phyloP scores from a whole-genome alignment of 2,113 vertebrate genomes.

The Sebastes schlegelii region DNA sequence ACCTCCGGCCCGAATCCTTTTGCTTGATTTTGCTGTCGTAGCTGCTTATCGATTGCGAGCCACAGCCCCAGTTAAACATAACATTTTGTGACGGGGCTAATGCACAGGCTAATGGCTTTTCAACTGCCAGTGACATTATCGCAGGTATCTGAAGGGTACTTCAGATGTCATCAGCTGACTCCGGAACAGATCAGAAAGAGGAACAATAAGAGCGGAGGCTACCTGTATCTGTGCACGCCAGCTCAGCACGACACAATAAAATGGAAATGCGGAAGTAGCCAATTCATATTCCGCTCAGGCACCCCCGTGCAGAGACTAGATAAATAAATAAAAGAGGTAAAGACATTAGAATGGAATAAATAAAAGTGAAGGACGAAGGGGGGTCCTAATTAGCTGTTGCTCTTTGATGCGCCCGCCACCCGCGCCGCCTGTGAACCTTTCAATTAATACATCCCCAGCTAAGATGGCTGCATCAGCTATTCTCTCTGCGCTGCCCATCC shows the following conservation, averaged over 20 bases:
- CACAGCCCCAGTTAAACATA: conserved; percentile 30
- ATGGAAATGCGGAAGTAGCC: conserved; percentile 17
- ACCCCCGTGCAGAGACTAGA: conserved; percentile 38
- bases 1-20: conserved; percentile 35
- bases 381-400: conserved; percentile 81
- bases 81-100: conserved; percentile 44
- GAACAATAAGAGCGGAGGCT: conserved; percentile 33
- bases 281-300: conserved; percentile 73
- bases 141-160: conserved; percentile 2
- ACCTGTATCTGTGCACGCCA: conserved; percentile 51
- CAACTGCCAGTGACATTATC: conserved; percentile 16
- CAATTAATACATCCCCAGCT: conserved; percentile 77
- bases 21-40: conserved; percentile 12
- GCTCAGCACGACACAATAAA: conserved; percentile 63
- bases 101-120: conserved; percentile 25
- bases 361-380: conserved; percentile 69
- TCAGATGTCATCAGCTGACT: conserved; percentile 19
- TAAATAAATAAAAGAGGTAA: conserved; percentile 72
- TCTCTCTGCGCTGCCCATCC: conserved; percentile 68
- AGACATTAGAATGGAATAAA: conserved; percentile 77
- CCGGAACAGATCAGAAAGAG: conserved; percentile 7
- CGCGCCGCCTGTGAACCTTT: conserved; percentile 78
- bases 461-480: conserved; percentile 80
- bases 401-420: conserved; percentile 82
- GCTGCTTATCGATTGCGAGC: conserved; percentile 46